Percentiles rank a stretch among this genome's conserved stretches.
phyloP scores from a whole-genome alignment of 2,888 invertebrate genomes.

The Limnephilus lunatus region DNA sequence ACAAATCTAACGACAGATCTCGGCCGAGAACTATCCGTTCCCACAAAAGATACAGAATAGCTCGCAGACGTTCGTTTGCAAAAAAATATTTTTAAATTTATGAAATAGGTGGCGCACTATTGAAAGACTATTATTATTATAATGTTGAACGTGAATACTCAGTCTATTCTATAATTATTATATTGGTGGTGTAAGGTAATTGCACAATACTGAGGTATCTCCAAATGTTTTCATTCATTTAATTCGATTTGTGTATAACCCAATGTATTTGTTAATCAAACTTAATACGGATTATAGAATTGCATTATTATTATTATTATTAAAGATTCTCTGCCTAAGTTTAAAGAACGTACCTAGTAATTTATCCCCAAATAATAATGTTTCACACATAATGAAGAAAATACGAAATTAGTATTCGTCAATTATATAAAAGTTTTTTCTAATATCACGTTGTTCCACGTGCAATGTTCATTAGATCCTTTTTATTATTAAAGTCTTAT shows the following conservation, averaged over 20 bases:
- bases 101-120: background rate
- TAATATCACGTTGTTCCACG: no score
- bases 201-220: slow-evolving; percentile 19
- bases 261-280: background rate
- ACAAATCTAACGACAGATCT: no score
- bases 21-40: no score
- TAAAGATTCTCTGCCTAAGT: background rate
- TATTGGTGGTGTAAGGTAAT: background rate
- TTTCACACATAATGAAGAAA: background rate
- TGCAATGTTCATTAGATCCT: background rate
- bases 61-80: no score
- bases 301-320: background rate
- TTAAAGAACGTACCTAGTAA: background rate
- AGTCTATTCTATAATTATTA: background rate
- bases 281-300: background rate
- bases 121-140: background rate
- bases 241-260: background rate
- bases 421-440: background rate
- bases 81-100: background rate
- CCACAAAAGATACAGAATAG: no score
- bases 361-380: background rate
- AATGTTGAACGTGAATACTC: background rate
- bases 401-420: background rate
- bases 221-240: slow-evolving; percentile 38
- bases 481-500: background rate